phyloP scores from a whole-genome alignment of 2,797 vertebrate species.

The Echiichthys vipera region DNA sequence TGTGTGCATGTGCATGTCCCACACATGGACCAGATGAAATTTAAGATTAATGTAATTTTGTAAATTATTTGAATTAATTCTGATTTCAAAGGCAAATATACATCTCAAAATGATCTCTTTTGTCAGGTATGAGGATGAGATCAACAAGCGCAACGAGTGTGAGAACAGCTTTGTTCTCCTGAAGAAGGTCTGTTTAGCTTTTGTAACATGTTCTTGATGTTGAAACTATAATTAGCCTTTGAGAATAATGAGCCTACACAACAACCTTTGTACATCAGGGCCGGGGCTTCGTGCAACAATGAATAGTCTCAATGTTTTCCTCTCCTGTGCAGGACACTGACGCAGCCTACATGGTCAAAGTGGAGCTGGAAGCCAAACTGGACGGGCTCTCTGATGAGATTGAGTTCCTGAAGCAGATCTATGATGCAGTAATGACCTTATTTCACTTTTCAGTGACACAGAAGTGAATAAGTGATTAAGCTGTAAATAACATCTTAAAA shows the following conservation, averaged over 20 bases:
- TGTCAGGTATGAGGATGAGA: slow-evolving; percentile 93
- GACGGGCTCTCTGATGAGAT: slow-evolving; percentile 87
- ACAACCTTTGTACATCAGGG: not conserved
- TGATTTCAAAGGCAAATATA: not conserved
- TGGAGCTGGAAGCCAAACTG: slow-evolving; percentile 87
- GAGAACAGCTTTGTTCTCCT: slow-evolving; percentile 94
- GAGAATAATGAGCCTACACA: slow-evolving; percentile 1
- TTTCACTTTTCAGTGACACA: not conserved
- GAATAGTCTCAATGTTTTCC: slow-evolving; percentile 13
- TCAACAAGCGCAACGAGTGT: slow-evolving; percentile 88
- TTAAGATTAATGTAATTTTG: not conserved
- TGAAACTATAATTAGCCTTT: not conserved
- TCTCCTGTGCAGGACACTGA: slow-evolving; percentile 88
- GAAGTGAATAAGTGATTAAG: not conserved
- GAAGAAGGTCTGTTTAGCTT: slow-evolving; percentile 90
- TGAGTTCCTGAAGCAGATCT: slow-evolving; percentile 89
- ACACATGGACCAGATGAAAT: not conserved
- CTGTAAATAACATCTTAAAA: not conserved
- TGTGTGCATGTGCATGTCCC: not conserved
- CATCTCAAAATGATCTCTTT: not conserved
- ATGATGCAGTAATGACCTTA: slow-evolving; percentile 81
- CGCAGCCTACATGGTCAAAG: slow-evolving; percentile 88
- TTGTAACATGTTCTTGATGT: not conserved
- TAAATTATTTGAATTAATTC: not conserved
- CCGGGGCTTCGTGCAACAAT: not conserved